Percentiles rank a stretch among this genome's conserved stretches.
phyloP scores from a whole-genome alignment of 2,113 vertebrate genomes.

The Zosterops hypoxanthus region DNA sequence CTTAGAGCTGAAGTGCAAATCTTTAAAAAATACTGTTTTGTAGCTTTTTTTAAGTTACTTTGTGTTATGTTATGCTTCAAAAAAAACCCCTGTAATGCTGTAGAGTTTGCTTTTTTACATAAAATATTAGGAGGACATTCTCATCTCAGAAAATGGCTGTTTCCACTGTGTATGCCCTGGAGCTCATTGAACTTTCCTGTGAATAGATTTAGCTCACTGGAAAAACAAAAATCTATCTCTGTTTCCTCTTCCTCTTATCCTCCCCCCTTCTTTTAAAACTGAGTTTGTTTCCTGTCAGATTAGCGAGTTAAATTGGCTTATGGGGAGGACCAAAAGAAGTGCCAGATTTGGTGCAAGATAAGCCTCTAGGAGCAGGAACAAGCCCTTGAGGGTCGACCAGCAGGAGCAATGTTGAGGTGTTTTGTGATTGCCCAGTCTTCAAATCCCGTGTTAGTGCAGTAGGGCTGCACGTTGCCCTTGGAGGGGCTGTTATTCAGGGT shows the following conservation, averaged over 20 bases:
- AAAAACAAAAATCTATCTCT: conserved; percentile 46
- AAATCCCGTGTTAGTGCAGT: background rate
- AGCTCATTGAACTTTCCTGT: background rate
- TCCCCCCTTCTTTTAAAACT: background rate
- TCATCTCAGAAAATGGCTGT: background rate
- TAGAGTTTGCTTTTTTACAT: background rate
- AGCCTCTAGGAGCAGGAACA: conserved; percentile 30
- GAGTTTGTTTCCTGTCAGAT: conserved; percentile 64
- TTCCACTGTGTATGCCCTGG: background rate
- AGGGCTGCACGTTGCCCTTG: fast-evolving
- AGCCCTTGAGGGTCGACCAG: background rate
- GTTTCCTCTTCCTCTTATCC: conserved; percentile 52
- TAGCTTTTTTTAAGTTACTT: background rate
- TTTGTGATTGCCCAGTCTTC: background rate
- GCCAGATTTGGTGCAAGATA: conserved; percentile 49
- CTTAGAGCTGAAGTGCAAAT: background rate
- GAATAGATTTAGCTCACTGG: conserved; percentile 26
- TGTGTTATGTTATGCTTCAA: background rate
- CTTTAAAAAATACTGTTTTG: background rate
- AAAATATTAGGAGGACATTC: background rate
- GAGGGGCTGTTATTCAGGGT: background rate
- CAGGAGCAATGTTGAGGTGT: background rate
- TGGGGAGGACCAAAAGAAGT: background rate
- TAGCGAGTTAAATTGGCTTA: conserved; percentile 42
- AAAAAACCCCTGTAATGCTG: background rate